These are phyloP conservation scores for Hermatobates lingyangjiaoensis DNA, from an alignment of 1,140 invertebrate species.

Conservation along the genomic window DNA sequence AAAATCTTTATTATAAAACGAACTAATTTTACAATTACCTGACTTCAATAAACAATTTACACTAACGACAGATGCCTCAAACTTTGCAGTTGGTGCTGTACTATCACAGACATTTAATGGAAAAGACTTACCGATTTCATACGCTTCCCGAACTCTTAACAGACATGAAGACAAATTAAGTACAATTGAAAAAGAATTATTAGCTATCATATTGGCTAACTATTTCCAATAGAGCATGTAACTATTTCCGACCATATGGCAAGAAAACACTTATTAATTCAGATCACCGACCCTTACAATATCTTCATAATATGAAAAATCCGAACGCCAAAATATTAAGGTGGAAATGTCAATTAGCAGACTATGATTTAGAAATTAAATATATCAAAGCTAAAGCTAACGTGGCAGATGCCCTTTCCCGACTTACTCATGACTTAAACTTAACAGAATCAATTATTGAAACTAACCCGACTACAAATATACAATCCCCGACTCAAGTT, in stretches of 20 bases:
- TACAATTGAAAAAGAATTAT: constrained; percentile 26
- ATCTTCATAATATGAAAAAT: constrained; percentile 24
- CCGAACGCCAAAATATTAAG: constrained; percentile 9
- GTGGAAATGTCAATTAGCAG: constrained; percentile 15
- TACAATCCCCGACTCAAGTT: not conserved
- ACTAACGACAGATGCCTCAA: constrained; percentile 24
- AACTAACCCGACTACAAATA: not conserved
- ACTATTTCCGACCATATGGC: constrained; percentile 25
- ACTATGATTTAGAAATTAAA: constrained; percentile 16
- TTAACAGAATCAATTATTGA: not conserved
- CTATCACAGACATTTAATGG: constrained; percentile 19
- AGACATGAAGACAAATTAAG: constrained; percentile 18
- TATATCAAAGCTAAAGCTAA: constrained; percentile 13
- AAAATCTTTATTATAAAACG: constrained; percentile 2
- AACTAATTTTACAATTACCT: constrained; percentile 23
- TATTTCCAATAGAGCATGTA: too few relatives aligned
- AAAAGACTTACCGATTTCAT: constrained; percentile 20
- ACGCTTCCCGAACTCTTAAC: constrained; percentile 19
- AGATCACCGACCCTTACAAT: constrained; percentile 28
- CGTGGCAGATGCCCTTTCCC: constrained; percentile 17
- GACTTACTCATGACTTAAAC: not conserved
- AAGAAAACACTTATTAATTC: constrained; percentile 27
- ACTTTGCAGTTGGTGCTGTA: constrained; percentile 22
- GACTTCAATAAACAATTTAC: constrained; percentile 22
- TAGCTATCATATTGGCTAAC: constrained; percentile 33